Evolutionary conservation across 2,113 vertebrate species (phyloP).

Genomic region (chimpanzee (Pan troglodytes)): NHGRI_mPanTro3-v2.1_pri NC_072404.2:95862501-95863000

Average conservation of each 20-base stretch:
- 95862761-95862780: background rate
- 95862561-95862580: background rate
- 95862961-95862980: background rate
- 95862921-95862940: background rate
- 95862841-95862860: background rate
- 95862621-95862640: background rate
- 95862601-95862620: background rate
- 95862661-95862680: background rate
- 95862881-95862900: background rate
- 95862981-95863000: background rate
- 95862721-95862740: background rate
- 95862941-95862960: background rate
- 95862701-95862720: background rate
- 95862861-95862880: background rate
- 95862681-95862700: rapidly evolving
- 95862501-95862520: background rate
- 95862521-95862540: background rate
- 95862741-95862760: background rate
- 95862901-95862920: background rate
- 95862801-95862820: background rate
- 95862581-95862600: background rate
- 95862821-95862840: background rate
- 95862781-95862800: background rate
- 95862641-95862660: background rate
- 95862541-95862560: background rate